phyloP scores from a whole-genome alignment of 2,888 invertebrate species.

The Calliopum simillimum region DNA sequence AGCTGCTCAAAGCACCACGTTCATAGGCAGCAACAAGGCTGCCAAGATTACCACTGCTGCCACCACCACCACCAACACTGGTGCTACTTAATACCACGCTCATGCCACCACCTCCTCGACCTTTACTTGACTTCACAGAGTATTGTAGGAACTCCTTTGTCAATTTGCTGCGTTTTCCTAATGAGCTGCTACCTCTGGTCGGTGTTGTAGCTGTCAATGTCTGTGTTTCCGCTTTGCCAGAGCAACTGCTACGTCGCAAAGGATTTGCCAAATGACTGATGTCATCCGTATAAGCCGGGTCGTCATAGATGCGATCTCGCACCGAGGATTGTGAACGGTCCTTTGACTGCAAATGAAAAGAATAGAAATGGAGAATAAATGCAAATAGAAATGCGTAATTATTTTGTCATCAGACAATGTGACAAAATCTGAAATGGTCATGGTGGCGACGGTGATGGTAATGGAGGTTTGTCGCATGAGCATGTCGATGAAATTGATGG shows the following conservation, averaged over 20 bases:
- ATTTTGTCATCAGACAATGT: constrained; percentile 10
- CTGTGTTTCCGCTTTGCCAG: constrained; percentile 46
- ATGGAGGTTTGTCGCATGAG: too few species aligned
- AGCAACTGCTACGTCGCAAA: constrained; percentile 56
- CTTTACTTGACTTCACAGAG: background rate
- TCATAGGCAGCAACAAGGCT: constrained; percentile 41
- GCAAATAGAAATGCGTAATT: background rate
- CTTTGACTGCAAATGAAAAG: constrained; percentile 55
- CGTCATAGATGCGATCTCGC: constrained; percentile 66
- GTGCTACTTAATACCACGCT: constrained; percentile 3
- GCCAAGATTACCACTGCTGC: constrained; percentile 16
- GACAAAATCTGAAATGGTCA: too few species aligned
- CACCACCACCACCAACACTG: constrained; percentile 31
- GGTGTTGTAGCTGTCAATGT: constrained; percentile 38
- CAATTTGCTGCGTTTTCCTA: constrained; percentile 58
- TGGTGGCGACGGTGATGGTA: too few species aligned
- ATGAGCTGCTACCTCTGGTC: constrained; percentile 49
- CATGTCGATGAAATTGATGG: too few species aligned
- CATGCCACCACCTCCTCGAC: background rate
- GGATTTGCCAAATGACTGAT: constrained; percentile 67
- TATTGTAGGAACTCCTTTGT: constrained; percentile 59
- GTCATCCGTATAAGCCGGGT: constrained; percentile 67
- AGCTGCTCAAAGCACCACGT: constrained; percentile 58
- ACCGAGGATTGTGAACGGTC: constrained; percentile 63
- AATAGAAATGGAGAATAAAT: background rate